Evolutionary conservation across 1,140 invertebrate genomes (phyloP).

Genomic region (Tigriopus japonicus): DNA sequence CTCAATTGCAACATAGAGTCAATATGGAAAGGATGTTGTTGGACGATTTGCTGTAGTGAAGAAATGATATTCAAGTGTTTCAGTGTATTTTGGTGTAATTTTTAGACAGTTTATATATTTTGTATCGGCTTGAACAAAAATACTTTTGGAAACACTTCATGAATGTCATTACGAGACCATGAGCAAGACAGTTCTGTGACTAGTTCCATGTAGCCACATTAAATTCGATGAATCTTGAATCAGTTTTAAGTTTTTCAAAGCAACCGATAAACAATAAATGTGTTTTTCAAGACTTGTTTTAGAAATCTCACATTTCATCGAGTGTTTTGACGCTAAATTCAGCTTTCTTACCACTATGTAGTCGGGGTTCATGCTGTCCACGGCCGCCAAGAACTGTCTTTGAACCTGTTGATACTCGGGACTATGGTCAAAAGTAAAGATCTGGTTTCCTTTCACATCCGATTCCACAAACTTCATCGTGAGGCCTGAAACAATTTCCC

Average conservation of each 20-base stretch:
- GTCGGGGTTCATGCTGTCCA: constrained; percentile 58
- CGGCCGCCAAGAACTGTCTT: constrained; percentile 48
- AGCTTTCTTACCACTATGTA: constrained; percentile 42
- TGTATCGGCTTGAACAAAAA: neutral
- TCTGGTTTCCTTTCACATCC: constrained; percentile 29
- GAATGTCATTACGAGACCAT: no score
- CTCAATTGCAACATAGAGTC: constrained; percentile 67
- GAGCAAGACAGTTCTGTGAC: no score
- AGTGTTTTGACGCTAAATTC: neutral
- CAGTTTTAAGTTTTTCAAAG: no score
- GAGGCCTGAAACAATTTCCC: constrained; percentile 30
- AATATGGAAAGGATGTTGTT: constrained; percentile 55
- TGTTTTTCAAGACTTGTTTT: no score
- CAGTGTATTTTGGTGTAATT: constrained; percentile 6
- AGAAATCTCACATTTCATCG: no score
- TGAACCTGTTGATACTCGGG: constrained; percentile 52
- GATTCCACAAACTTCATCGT: constrained; percentile 45
- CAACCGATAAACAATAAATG: no score
- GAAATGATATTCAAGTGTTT: neutral
- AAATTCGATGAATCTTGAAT: no score
- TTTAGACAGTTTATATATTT: constrained; percentile 7
- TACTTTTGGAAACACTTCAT: neutral
- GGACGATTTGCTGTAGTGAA: constrained; percentile 40
- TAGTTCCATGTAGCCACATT: no score
- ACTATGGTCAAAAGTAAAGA: constrained; percentile 63